A percentile compares a stretch with the other conserved stretches of the same genome.
Conservation (phyloP, 92 coral and sea anemone species). For the Epizoanthus illoricatus region DNA sequence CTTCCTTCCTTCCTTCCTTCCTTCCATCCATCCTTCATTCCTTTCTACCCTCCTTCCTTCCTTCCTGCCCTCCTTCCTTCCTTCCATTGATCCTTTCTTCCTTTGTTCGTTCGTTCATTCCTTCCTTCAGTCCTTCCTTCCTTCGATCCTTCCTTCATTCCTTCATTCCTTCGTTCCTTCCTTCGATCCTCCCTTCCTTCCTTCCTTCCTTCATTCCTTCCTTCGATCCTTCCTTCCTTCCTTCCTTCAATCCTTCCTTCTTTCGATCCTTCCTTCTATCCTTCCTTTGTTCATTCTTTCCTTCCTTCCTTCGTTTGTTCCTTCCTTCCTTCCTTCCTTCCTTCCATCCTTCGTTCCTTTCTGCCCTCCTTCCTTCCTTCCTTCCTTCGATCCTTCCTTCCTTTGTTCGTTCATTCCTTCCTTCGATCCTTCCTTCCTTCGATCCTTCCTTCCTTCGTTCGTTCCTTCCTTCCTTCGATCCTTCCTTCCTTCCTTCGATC, state of each 20-base stretch:
- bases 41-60: not conserved
- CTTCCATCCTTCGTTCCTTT: not conserved
- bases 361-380: not conserved
- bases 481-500: not conserved
- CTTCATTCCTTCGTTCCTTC: not conserved
- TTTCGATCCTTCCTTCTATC: not conserved
- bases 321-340: not conserved
- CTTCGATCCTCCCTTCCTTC: not conserved
- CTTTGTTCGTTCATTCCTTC: not conserved
- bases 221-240: not conserved
- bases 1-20: not conserved
- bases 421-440: not conserved
- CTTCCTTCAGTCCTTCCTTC: slow-evolving; percentile 1
- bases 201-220: not conserved
- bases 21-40: not conserved
- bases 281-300: too few species aligned
- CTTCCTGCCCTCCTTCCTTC: not conserved
- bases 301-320: not conserved
- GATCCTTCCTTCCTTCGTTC: not conserved
- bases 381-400: not conserved
- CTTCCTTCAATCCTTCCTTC: not conserved
- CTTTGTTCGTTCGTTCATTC: too few species aligned
- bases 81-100: not conserved
- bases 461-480: not conserved
- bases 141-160: not conserved